A percentile compares a stretch with the other conserved stretches of the same genome.
These are phyloP conservation scores for Thamnophis elegans DNA, from an alignment of 2,797 vertebrate species.

Conservation along the genomic window DNA sequence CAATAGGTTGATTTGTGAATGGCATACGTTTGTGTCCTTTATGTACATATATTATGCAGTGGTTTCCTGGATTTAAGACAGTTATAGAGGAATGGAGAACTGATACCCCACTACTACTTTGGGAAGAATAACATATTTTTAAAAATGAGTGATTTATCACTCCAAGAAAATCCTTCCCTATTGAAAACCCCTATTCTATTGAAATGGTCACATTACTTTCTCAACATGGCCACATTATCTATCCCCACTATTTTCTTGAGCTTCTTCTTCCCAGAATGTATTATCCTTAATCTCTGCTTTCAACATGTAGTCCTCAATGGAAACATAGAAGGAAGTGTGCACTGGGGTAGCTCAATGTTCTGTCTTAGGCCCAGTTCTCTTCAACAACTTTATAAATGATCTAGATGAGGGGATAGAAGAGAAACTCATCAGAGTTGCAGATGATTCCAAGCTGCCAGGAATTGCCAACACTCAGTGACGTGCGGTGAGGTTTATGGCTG, in stretches of 20 bases:
- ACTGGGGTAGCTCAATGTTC: too few species aligned
- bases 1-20: background rate
- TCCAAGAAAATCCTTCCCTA: background rate
- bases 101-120: background rate
- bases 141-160: background rate
- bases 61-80: background rate
- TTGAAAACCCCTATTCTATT: background rate
- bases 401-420: too few species aligned
- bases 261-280: background rate
- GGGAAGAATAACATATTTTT: background rate
- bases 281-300: background rate
- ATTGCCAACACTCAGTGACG: too few species aligned
- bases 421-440: too few species aligned
- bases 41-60: background rate
- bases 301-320: too few species aligned
- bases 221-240: background rate
- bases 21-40: background rate
- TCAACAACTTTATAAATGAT: too few species aligned
- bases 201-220: background rate
- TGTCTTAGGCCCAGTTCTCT: too few species aligned
- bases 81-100: background rate
- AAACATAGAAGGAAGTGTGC: too few species aligned
- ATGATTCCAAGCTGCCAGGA: too few species aligned
- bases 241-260: background rate
- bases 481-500: too few species aligned